phyloP scores from a whole-genome alignment of 2,113 vertebrate genomes.

The Chamaea fasciata region DNA sequence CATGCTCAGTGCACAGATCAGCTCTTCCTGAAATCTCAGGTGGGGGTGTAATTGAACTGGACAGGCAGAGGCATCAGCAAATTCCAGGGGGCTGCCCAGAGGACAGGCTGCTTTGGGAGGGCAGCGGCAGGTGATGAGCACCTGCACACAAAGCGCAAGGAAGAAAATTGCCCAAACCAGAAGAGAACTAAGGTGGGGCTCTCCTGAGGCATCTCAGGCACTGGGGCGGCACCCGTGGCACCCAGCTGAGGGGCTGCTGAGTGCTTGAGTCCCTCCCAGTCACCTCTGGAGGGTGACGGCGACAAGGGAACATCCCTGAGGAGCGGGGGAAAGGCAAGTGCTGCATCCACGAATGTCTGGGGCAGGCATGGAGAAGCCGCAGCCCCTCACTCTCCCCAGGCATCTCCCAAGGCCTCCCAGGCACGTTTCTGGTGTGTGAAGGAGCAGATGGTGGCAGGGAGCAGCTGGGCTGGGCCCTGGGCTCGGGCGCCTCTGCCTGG shows the following conservation, averaged over 20 bases:
- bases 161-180: not conserved
- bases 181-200: fast-evolving
- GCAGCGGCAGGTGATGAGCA: not conserved
- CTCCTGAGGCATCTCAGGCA: not conserved
- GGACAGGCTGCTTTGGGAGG: not conserved
- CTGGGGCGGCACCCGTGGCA: not conserved
- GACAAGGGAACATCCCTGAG: too few species aligned
- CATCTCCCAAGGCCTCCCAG: fast-evolving
- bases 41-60: not conserved
- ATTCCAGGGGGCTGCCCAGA: not conserved
- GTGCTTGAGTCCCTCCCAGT: too few species aligned
- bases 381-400: fast-evolving
- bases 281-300: not conserved
- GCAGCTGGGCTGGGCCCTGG: not conserved
- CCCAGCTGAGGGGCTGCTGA: not conserved
- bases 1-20: not conserved
- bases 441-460: fast-evolving
- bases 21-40: not conserved
- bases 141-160: not conserved
- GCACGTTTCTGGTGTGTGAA: fast-evolving
- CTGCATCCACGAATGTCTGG: fast-evolving
- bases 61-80: not conserved
- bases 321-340: not conserved
- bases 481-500: fast-evolving
- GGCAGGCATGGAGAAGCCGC: not conserved